phyloP scores from a whole-genome alignment of 2,113 vertebrate genomes.

The Penelope pileata region DNA sequence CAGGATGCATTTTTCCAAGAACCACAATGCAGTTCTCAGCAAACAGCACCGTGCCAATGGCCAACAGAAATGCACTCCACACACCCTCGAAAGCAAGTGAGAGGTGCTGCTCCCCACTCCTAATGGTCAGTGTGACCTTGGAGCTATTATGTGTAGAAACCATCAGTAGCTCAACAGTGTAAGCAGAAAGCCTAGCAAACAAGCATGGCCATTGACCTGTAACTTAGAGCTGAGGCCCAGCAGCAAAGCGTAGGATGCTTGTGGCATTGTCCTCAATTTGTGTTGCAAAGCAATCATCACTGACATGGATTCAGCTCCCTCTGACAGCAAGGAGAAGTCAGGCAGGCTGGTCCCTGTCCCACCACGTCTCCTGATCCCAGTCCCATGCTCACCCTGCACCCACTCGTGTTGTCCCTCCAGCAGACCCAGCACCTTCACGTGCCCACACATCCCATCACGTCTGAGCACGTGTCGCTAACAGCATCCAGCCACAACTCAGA shows the following conservation, averaged over 20 bases:
- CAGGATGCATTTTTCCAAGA: background rate
- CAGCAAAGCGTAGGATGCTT: background rate
- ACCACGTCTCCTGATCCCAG: rapidly evolving
- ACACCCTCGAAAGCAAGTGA: background rate
- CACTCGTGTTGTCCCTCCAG: background rate
- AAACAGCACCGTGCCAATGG: background rate
- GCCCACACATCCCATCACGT: background rate
- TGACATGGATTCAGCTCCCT: background rate
- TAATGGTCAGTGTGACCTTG: background rate
- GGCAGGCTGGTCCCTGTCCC: background rate
- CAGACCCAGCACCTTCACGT: background rate
- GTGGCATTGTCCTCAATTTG: rapidly evolving
- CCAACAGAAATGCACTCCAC: background rate
- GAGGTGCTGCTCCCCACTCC: background rate
- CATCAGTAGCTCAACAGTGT: background rate
- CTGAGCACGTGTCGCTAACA: background rate
- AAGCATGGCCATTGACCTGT: background rate
- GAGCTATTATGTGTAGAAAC: background rate
- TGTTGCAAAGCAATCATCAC: background rate
- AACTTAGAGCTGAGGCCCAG: background rate
- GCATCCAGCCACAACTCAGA: background rate
- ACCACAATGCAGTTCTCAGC: background rate
- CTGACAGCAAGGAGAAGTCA: background rate
- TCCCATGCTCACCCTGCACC: background rate
- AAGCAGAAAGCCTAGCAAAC: background rate